phyloP scores from a whole-genome alignment of 2,888 invertebrate genomes.

The Neoaliturus tenellus region DNA sequence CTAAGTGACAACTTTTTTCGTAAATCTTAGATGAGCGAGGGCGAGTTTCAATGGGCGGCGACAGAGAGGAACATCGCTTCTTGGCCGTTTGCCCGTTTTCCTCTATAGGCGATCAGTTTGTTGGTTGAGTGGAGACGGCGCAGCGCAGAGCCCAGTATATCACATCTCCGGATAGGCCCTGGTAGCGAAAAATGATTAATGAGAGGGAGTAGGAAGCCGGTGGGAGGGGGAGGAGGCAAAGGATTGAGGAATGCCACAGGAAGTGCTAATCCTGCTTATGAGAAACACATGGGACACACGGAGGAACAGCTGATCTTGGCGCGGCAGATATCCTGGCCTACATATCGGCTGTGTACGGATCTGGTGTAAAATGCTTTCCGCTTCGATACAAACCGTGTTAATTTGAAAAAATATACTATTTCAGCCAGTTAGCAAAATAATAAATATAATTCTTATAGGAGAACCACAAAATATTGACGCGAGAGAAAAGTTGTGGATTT shows the following conservation, averaged over 20 bases:
- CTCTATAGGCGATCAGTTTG: neutral
- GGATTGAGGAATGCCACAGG: slow-evolving; percentile 47
- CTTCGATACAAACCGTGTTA: no score
- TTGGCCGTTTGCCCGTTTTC: neutral
- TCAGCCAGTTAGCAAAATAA: no score
- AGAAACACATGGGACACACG: slow-evolving; percentile 29
- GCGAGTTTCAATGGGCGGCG: neutral
- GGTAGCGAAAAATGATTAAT: slow-evolving; percentile 12
- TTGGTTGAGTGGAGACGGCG: neutral
- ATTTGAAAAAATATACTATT: no score
- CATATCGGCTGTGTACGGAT: no score
- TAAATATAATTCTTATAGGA: no score
- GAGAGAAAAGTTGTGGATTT: no score
- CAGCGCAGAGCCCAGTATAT: neutral
- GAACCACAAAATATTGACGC: no score
- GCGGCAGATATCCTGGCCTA: neutral
- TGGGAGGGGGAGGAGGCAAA: slow-evolving; percentile 35
- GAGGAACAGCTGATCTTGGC: slow-evolving; percentile 13
- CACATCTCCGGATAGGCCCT: neutral
- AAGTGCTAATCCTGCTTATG: slow-evolving; percentile 46
- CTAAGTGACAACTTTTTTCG: no score
- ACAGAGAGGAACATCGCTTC: neutral
- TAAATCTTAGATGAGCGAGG: no score
- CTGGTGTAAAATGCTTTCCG: no score
- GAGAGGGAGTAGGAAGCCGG: neutral